These are phyloP conservation scores for Aleadryas rufinucha DNA, from an alignment of 2,113 vertebrate genomes.

Conservation along the genomic window DNA sequence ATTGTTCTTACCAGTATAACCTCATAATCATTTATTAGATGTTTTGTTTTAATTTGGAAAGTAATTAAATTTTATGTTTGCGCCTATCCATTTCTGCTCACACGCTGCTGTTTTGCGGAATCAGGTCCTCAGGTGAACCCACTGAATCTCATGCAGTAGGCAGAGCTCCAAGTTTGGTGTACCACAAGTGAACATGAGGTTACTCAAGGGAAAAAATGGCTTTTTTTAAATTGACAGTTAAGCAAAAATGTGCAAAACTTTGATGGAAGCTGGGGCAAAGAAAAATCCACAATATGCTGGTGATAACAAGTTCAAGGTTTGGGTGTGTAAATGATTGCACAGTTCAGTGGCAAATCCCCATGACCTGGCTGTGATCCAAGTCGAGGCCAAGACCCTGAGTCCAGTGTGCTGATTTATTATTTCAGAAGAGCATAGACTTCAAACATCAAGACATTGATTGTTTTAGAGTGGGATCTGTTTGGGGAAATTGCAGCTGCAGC, in stretches of 20 bases:
- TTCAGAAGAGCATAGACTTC: not conserved
- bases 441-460: not conserved
- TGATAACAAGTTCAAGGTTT: not conserved
- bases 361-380: fast-evolving
- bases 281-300: not conserved
- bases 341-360: not conserved
- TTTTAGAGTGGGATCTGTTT: not conserved
- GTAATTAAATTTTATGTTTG: not conserved
- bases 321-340: not conserved
- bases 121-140: not conserved
- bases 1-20: not conserved
- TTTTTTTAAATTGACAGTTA: not conserved
- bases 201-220: not conserved
- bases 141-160: not conserved
- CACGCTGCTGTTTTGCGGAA: not conserved
- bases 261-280: not conserved
- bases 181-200: not conserved
- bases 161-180: not conserved
- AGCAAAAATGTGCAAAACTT: not conserved
- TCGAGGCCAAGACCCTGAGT: not conserved
- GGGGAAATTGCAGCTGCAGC: not conserved
- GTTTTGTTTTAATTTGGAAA: not conserved
- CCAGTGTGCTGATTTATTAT: not conserved
- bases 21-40: not conserved
- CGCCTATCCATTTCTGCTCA: not conserved